Evolutionary conservation across 2,113 vertebrate genomes (phyloP).

Genomic region (Thermophis baileyi): DNA sequence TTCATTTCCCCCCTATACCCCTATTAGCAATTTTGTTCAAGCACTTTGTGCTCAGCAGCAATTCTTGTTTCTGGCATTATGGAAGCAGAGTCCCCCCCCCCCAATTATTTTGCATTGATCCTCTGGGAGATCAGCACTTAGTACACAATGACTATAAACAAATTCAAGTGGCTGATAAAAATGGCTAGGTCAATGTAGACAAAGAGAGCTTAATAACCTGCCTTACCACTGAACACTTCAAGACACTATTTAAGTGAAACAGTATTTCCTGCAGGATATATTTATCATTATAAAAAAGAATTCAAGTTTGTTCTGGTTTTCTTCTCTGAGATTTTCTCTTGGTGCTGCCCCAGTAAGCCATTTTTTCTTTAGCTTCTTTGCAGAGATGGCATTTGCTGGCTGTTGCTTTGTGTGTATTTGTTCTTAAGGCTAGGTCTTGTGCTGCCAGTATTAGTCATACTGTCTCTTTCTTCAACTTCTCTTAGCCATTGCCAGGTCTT

Average conservation of each 20-base stretch:
- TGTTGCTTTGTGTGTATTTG: background rate
- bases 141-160: background rate
- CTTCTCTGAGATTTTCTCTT: background rate
- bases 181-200: background rate
- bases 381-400: background rate
- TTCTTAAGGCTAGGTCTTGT: background rate
- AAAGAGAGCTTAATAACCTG: background rate
- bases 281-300: background rate
- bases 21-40: background rate
- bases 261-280: background rate
- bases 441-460: background rate
- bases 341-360: background rate
- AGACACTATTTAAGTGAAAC: background rate
- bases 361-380: background rate
- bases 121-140: background rate
- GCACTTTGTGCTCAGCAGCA: background rate
- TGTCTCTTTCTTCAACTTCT: background rate
- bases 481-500: background rate
- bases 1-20: too few relatives aligned
- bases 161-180: background rate
- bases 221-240: background rate
- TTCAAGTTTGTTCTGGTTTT: background rate
- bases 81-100: background rate
- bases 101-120: background rate
- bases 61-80: background rate